Conservation (phyloP, 2,797 vertebrate genomes). For the Parambassis ranga region DNA sequence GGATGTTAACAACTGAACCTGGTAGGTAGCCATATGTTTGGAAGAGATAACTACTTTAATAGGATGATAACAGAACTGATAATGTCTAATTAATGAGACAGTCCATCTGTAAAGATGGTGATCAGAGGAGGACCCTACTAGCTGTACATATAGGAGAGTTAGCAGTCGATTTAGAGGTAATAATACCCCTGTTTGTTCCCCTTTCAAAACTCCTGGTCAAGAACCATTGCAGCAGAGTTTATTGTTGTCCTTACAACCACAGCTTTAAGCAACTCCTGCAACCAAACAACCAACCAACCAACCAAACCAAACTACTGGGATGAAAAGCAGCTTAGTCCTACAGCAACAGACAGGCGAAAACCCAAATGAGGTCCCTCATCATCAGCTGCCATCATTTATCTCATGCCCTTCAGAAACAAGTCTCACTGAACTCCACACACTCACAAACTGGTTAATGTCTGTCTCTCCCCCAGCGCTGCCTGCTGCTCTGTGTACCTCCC, state of each 20-base stretch:
- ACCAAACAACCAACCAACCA: too few relatives aligned
- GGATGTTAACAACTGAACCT: too few relatives aligned
- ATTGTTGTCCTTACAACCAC: background rate
- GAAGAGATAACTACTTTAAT: too few relatives aligned
- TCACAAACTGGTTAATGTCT: conserved; percentile 36
- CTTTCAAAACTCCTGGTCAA: background rate
- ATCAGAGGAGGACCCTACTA: too few relatives aligned
- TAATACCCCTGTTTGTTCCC: too few relatives aligned
- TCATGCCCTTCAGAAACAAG: conserved; percentile 39
- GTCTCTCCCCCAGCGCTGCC: conserved; percentile 40
- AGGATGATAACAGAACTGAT: too few relatives aligned
- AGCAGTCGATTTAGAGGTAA: too few relatives aligned
- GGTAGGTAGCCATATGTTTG: too few relatives aligned
- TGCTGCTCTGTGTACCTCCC: conserved; percentile 35
- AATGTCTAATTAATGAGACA: too few relatives aligned
- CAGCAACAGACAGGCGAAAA: conserved; percentile 7
- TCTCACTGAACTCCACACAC: conserved; percentile 35
- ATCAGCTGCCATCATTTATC: conserved; percentile 34
- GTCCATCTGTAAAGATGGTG: too few relatives aligned
- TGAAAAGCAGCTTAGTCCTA: conserved; percentile 9
- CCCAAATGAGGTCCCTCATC: conserved; percentile 18
- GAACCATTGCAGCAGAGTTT: background rate
- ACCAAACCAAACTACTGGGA: too few relatives aligned
- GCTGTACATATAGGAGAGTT: too few relatives aligned
- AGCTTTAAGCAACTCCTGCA: conserved; percentile 29